phyloP scores from a whole-genome alignment of 2,113 vertebrate genomes.

The Phoenicopterus ruber region DNA sequence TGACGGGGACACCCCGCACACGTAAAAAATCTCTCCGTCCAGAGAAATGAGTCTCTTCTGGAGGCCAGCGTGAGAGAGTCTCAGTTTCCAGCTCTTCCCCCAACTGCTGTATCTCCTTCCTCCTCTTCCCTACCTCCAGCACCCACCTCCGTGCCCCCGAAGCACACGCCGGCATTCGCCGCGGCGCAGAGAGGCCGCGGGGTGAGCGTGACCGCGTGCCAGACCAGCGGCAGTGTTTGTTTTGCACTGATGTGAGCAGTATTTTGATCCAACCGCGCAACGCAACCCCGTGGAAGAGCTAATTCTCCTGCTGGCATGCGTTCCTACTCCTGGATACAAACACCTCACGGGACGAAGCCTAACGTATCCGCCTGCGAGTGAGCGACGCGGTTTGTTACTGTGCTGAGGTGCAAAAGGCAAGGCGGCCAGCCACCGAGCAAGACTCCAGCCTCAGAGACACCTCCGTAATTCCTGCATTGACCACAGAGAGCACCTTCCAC shows the following conservation, averaged over 20 bases:
- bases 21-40: accelerated
- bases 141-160: not conserved
- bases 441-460: not conserved
- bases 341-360: not conserved
- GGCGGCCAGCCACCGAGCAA: accelerated
- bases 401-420: not conserved
- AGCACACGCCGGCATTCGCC: not conserved
- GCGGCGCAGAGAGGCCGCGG: not conserved
- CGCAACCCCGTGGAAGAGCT: not conserved
- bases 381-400: accelerated
- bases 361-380: accelerated
- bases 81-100: not conserved
- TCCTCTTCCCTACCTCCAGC: accelerated
- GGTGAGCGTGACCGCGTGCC: not conserved
- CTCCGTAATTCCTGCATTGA: accelerated
- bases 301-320: not conserved
- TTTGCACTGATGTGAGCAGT: not conserved
- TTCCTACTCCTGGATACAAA: not conserved
- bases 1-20: accelerated
- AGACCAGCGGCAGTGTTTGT: not conserved
- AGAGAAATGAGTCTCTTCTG: not conserved
- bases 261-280: not conserved
- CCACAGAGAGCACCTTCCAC: accelerated
- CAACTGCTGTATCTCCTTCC: accelerated
- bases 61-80: accelerated